phyloP scores from a whole-genome alignment of 2,797 vertebrate species.

The Heterohyrax brucei region DNA sequence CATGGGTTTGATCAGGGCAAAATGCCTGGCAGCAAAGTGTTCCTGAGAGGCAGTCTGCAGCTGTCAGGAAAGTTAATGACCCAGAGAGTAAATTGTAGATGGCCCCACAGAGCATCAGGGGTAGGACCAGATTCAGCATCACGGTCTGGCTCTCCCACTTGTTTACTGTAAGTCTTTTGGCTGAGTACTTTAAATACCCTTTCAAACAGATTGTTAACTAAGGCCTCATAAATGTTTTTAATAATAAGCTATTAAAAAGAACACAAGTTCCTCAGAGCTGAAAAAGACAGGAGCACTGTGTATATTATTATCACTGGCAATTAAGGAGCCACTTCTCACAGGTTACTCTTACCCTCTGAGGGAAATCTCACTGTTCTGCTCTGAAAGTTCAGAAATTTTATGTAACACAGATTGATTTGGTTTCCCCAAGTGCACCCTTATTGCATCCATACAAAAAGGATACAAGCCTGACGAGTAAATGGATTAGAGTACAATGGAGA shows the following conservation, averaged over 20 bases:
- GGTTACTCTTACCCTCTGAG: neutral
- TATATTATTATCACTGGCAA: neutral
- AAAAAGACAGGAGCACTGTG: neutral
- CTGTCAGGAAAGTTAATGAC: conserved; percentile 62
- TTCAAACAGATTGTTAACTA: conserved; percentile 15
- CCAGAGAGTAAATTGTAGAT: neutral
- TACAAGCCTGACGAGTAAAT: neutral
- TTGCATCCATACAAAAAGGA: conserved; percentile 32
- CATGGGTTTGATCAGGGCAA: conserved; percentile 3
- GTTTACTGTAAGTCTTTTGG: neutral
- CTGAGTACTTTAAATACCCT: neutral
- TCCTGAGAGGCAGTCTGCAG: neutral
- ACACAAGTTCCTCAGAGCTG: neutral
- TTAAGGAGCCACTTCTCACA: neutral
- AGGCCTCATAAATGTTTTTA: conserved; percentile 1
- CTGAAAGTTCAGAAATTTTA: conserved; percentile 10
- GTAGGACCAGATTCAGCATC: neutral
- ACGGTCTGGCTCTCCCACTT: neutral
- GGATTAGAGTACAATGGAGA: conserved; percentile 27
- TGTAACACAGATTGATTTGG: conserved; percentile 1
- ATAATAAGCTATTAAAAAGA: conserved; percentile 28
- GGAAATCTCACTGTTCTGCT: neutral
- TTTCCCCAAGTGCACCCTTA: conserved; percentile 36
- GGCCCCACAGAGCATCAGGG: neutral
- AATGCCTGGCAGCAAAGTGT: neutral